phyloP scores from a whole-genome alignment of 1,140 invertebrate species.

The Radopholus similis region DNA sequence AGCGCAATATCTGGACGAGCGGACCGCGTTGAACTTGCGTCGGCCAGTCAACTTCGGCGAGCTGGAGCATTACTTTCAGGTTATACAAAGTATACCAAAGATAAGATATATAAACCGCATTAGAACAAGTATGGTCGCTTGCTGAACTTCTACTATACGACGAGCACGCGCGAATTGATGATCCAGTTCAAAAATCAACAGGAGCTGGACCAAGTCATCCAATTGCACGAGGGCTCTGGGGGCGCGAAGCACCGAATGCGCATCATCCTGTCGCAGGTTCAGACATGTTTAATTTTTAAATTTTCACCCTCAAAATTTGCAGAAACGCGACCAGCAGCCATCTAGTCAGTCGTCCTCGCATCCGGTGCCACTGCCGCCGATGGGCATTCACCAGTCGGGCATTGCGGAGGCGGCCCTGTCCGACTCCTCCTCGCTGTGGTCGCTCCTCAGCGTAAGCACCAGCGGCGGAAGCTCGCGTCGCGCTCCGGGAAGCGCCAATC shows the following conservation, averaged over 20 bases:
- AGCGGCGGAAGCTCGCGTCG: background rate
- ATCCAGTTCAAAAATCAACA: constrained; percentile 41
- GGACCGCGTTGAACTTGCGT: constrained; percentile 30
- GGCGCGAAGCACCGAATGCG: constrained; percentile 36
- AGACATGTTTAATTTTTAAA: background rate
- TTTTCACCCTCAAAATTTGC: constrained; percentile 8
- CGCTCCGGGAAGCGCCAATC: background rate
- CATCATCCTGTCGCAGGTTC: constrained; percentile 26
- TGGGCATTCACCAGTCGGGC: background rate
- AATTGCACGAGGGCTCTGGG: constrained; percentile 34
- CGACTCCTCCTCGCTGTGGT: constrained; percentile 43
- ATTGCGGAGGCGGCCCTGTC: constrained; percentile 36
- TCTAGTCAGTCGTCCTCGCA: constrained; percentile 37
- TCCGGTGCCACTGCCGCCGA: background rate
- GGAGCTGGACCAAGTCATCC: constrained; percentile 37
- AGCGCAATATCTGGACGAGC: constrained; percentile 45
- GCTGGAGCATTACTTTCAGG: constrained; percentile 42
- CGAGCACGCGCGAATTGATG: constrained; percentile 40
- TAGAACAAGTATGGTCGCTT: constrained; percentile 43
- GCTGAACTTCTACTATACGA: constrained; percentile 42
- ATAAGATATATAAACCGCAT: background rate
- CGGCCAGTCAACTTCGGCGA: constrained; percentile 31
- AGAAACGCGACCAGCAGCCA: constrained; percentile 16
- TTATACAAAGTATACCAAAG: background rate
- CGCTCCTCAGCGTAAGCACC: constrained; percentile 9